Percentiles rank a stretch among this genome's conserved stretches.
Conservation (phyloP, 2,888 invertebrate species). For the Phortica magna region DNA sequence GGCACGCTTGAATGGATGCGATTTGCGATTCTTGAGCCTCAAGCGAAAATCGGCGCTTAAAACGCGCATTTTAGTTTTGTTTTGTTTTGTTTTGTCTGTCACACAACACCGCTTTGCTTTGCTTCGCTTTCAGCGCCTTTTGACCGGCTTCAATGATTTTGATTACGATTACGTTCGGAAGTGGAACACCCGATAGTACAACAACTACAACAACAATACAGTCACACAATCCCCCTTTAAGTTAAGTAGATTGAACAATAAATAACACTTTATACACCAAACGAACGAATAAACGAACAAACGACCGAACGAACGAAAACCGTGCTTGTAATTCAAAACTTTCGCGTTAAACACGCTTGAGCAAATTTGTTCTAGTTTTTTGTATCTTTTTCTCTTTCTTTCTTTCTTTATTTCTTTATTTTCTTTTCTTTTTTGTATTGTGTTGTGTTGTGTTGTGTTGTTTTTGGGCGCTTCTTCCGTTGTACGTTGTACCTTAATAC, state of each 20-base stretch:
- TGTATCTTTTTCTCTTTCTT: not conserved
- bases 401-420: not conserved
- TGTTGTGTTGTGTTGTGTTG: not conserved
- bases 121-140: no score
- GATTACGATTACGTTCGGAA: not conserved
- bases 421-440: not conserved
- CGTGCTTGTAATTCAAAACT: not conserved
- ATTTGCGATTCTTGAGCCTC: slow-evolving; percentile 68
- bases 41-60: slow-evolving; percentile 66
- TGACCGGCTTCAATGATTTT: not conserved
- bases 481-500: not conserved
- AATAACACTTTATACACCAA: not conserved
- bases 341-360: not conserved
- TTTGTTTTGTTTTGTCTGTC: not conserved
- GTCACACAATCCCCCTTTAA: not conserved
- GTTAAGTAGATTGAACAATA: not conserved
- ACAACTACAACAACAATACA: not conserved
- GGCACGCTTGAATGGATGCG: slow-evolving; percentile 67
- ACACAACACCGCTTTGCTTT: no score
- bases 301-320: not conserved
- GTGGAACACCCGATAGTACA: not conserved
- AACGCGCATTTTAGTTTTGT: slow-evolving; percentile 58
- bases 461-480: not conserved
- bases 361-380: not conserved
- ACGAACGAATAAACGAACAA: not conserved